Evolutionary conservation across 2,113 vertebrate species (phyloP).

Genomic region (Ophiodon elongatus): DNA sequence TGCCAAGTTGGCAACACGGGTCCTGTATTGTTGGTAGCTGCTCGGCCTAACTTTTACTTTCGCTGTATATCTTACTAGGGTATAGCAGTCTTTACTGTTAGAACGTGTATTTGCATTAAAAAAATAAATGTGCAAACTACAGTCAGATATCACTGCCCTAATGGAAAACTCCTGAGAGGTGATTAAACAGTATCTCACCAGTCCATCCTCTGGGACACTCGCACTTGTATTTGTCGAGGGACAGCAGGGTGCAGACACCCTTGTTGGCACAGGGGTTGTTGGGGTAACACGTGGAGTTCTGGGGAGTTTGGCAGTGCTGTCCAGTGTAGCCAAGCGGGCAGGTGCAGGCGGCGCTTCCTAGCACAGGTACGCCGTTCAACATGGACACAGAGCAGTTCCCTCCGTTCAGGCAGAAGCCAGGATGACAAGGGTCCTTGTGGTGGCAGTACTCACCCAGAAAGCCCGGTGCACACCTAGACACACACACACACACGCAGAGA

Average conservation of each 20-base stretch:
- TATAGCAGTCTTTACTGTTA: neutral
- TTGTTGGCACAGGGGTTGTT: conserved; percentile 89
- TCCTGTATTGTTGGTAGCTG: too few species aligned
- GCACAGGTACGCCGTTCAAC: conserved; percentile 79
- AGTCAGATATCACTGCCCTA: neutral
- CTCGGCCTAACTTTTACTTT: too few species aligned
- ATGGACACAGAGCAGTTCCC: conserved; percentile 88
- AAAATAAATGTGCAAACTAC: neutral
- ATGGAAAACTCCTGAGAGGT: neutral
- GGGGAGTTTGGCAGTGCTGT: conserved; percentile 86
- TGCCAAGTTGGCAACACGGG: too few species aligned
- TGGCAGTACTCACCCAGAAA: conserved; percentile 94
- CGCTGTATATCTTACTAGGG: neutral
- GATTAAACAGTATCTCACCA: conserved; percentile 80
- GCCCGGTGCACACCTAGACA: conserved; percentile 89
- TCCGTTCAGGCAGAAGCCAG: conserved; percentile 89
- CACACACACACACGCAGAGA: conserved; percentile 52
- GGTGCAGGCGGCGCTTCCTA: conserved; percentile 86
- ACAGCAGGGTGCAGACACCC: conserved; percentile 86
- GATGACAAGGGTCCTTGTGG: conserved; percentile 90
- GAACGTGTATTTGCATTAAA: neutral
- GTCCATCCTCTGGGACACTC: conserved; percentile 89
- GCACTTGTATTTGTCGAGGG: conserved; percentile 87
- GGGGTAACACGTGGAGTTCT: conserved; percentile 90
- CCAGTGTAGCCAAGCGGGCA: conserved; percentile 90